Evolutionary conservation across 2,888 invertebrate genomes (phyloP).

Genomic region (Crocallis elinguaria): DNA sequence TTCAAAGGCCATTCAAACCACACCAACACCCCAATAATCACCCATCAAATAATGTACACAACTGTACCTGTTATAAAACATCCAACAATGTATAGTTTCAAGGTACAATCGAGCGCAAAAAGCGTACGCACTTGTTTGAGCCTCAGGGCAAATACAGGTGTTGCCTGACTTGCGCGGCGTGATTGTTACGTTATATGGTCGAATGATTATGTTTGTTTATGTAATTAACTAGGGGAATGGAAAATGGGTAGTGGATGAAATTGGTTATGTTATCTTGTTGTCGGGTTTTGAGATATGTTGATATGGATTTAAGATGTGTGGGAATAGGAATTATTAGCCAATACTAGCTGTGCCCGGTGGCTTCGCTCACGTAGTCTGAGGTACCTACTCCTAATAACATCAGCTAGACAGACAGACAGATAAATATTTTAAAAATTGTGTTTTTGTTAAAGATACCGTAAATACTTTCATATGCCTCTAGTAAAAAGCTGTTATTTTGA

Average conservation of each 20-base stretch:
- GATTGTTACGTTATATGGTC: constrained; percentile 23
- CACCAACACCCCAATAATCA: not conserved
- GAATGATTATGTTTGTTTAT: constrained; percentile 33
- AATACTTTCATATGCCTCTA: constrained; percentile 28
- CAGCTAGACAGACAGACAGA: no score
- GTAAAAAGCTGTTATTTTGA: no score
- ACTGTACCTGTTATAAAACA: not conserved
- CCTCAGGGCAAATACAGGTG: constrained; percentile 77
- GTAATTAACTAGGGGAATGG: constrained; percentile 13
- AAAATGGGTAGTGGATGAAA: constrained; percentile 13
- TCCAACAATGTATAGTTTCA: constrained; percentile 2
- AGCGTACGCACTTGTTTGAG: constrained; percentile 58
- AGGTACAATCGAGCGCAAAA: not conserved
- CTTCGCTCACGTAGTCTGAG: no score
- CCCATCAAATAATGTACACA: not conserved
- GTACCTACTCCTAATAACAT: no score
- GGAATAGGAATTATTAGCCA: no score
- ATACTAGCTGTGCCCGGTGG: no score
- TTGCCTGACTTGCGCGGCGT: constrained; percentile 12
- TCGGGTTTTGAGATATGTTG: constrained; percentile 2
- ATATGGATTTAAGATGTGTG: constrained; percentile 21
- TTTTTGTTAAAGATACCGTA: no score
- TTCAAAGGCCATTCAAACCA: not conserved
- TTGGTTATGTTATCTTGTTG: constrained; percentile 19
- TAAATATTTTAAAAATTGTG: no score